Evolutionary conservation across 2,888 invertebrate genomes (phyloP).

Genomic region (Drosophila recens): DNA sequence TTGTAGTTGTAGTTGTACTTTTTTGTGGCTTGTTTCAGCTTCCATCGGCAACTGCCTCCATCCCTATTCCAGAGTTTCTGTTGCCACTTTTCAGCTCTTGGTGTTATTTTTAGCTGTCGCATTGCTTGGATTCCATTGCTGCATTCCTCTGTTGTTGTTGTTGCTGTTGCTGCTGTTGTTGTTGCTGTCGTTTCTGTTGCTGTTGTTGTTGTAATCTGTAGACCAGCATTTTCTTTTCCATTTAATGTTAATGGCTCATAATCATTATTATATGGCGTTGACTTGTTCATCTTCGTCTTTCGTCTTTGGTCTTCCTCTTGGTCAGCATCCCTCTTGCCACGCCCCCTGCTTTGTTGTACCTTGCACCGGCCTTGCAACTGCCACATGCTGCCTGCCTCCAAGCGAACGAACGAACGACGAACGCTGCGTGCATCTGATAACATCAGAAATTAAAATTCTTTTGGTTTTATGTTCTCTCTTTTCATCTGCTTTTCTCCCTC

Average conservation of each 20-base stretch:
- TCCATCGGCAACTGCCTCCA: neutral
- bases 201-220: slow-evolving; percentile 77
- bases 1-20: neutral
- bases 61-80: slow-evolving; percentile 5
- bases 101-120: slow-evolving; percentile 80
- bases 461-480: slow-evolving; percentile 78
- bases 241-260: slow-evolving; percentile 82
- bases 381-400: slow-evolving; percentile 47
- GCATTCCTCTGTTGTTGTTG: slow-evolving; percentile 60
- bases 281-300: slow-evolving; percentile 71
- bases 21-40: neutral
- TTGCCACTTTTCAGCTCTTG: slow-evolving; percentile 24
- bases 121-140: slow-evolving; percentile 72
- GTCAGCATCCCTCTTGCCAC: slow-evolving; percentile 25
- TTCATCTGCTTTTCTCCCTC: slow-evolving; percentile 45
- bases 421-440: slow-evolving; percentile 82
- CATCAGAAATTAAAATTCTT: slow-evolving; percentile 84
- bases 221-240: slow-evolving; percentile 82
- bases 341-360: slow-evolving; percentile 16
- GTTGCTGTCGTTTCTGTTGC: too few species aligned
- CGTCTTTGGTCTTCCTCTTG: slow-evolving; percentile 18
- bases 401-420: slow-evolving; percentile 29
- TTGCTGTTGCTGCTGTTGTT: slow-evolving; percentile 26
- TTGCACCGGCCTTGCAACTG: slow-evolving; percentile 70
- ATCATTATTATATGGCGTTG: slow-evolving; percentile 83